Percentiles rank a stretch among this genome's conserved stretches.
phyloP scores from a whole-genome alignment of 2,113 vertebrate genomes.

The Sebastes schlegelii region DNA sequence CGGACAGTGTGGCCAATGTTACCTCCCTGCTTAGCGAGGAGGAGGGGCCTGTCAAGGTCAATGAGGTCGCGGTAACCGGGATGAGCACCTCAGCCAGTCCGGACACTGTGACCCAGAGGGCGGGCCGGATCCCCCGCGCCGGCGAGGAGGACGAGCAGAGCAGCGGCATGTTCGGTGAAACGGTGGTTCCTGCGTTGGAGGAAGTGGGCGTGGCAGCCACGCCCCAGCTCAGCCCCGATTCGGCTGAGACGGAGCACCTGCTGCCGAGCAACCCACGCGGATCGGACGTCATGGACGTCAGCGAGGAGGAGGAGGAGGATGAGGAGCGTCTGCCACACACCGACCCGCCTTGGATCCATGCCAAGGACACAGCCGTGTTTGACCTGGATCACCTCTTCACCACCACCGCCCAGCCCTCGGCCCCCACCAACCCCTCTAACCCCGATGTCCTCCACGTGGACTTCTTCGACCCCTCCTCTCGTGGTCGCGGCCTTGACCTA shows the following conservation, averaged over 20 bases:
- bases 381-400: slow-evolving; percentile 71
- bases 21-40: slow-evolving; percentile 74
- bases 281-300: slow-evolving; percentile 19
- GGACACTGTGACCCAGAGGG: slow-evolving; percentile 62
- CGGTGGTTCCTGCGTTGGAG: slow-evolving; percentile 24
- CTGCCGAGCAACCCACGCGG: slow-evolving; percentile 57
- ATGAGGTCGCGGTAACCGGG: neutral
- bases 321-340: slow-evolving; percentile 66
- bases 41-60: slow-evolving; percentile 50
- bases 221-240: slow-evolving; percentile 71
- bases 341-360: slow-evolving; percentile 75
- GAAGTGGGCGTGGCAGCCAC: slow-evolving; percentile 38
- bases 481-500: slow-evolving; percentile 66
- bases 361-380: slow-evolving; percentile 78
- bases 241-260: slow-evolving; percentile 81
- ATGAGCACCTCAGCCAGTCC: slow-evolving; percentile 60
- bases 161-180: slow-evolving; percentile 82
- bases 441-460: slow-evolving; percentile 86
- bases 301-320: slow-evolving; percentile 59
- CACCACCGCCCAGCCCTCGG: slow-evolving; percentile 44
- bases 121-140: slow-evolving; percentile 61
- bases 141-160: slow-evolving; percentile 84
- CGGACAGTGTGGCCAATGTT: slow-evolving; percentile 54
- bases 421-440: slow-evolving; percentile 70
- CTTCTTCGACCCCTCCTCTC: slow-evolving; percentile 87